Conservation (phyloP, 2,113 vertebrate genomes). For the Corynorhinus townsendii region DNA sequence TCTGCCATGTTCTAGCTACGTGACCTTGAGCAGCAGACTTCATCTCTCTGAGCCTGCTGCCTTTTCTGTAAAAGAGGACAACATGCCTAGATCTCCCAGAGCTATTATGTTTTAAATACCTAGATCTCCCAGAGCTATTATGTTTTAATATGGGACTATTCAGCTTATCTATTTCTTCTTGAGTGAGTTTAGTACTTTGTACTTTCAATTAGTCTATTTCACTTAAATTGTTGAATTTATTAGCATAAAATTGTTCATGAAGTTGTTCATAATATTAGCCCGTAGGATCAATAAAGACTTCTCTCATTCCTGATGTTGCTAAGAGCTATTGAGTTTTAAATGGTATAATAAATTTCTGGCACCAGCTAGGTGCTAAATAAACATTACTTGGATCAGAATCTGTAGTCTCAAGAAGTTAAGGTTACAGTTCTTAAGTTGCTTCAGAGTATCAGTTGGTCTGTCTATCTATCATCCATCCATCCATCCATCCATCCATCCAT, state of each 20-base stretch:
- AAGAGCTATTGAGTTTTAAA: neutral
- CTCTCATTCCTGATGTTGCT: neutral
- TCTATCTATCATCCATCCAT: neutral
- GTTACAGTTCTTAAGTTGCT: neutral
- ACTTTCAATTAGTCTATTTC: neutral
- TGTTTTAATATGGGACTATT: neutral
- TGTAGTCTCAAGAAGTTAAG: constrained; percentile 5
- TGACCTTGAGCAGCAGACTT: neutral
- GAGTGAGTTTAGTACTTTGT: neutral
- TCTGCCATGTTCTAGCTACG: neutral
- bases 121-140: neutral
- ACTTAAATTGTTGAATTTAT: neutral
- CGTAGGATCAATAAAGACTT: neutral
- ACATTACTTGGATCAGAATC: neutral
- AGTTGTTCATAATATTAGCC: neutral
- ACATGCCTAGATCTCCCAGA: neutral
- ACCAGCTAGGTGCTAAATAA: neutral
- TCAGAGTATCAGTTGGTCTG: neutral
- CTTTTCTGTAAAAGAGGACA: neutral
- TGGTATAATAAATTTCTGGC: neutral
- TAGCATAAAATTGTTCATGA: neutral
- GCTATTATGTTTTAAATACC: neutral
- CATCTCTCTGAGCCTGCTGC: neutral
- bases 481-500: neutral
- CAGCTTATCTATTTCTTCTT: neutral